phyloP scores from a whole-genome alignment of 2,888 invertebrate species.

The Seira sanloemensis region DNA sequence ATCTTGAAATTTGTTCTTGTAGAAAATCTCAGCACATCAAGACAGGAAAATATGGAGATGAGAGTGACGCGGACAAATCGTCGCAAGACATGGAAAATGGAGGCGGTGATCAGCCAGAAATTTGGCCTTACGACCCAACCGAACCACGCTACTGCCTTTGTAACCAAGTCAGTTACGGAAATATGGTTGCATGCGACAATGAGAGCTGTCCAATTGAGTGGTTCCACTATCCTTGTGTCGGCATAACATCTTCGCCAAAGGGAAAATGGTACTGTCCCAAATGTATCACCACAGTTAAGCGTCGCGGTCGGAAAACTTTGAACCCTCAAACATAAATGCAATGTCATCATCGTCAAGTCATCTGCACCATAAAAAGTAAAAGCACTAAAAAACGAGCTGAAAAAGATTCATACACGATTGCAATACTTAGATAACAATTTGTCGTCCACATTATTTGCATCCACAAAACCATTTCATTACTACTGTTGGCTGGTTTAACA shows the following conservation, averaged over 20 bases:
- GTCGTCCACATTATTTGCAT: too few species aligned
- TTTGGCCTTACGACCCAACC: conserved; percentile 77
- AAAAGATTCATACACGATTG: too few species aligned
- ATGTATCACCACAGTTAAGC: conserved; percentile 91
- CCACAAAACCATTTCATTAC: too few species aligned
- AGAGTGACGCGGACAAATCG: conserved; percentile 79
- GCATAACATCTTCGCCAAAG: conserved; percentile 95
- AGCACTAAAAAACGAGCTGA: too few species aligned
- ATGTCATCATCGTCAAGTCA: too few species aligned
- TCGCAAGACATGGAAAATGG: conserved; percentile 42
- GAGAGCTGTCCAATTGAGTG: conserved; percentile 98
- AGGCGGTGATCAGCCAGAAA: conserved; percentile 30
- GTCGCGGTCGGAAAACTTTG: conserved; percentile 83
- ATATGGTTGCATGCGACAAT: conserved; percentile 99
- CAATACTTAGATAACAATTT: too few species aligned
- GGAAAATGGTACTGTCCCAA: conserved; percentile 99
- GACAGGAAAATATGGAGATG: conserved; percentile 69
- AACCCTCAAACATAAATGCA: too few species aligned
- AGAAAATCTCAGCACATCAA: conserved; percentile 73
- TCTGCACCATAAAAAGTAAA: too few species aligned
- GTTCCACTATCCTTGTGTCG: conserved; percentile 99
- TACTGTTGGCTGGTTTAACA: too few species aligned
- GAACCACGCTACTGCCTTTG: conserved; percentile 97
- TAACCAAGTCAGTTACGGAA: conserved; percentile 97
- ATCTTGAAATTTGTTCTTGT: too few species aligned